Evolutionary conservation across 2,888 invertebrate species (phyloP), one percentile per base, ranked within the genome.

Genomic region (Pantelozetes paolii): DNA sequence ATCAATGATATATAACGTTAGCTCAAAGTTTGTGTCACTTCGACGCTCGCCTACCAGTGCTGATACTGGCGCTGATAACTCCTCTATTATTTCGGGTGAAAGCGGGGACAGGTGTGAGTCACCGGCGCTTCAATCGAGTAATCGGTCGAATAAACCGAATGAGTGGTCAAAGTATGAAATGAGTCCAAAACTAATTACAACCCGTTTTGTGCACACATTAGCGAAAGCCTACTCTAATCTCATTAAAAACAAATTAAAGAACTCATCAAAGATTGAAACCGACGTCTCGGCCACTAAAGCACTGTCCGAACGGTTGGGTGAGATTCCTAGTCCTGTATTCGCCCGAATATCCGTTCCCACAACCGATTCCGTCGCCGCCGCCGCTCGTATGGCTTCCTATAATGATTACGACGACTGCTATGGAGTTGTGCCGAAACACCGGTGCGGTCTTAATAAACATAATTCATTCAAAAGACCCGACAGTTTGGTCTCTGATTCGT

Each of bases 371-470:
- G 73, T n/a, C n/a, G n/a, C 76, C n/a, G 81, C 92, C 78, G 93
- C 93, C 0, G 93, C 92, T 54, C 88, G 93, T 77, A 91, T 94
- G 81, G 94, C 94, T 0, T 81, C 82, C 71, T 81, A 81, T 26
- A 78, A 79, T 57, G 81, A 82, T 64, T 89, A 90, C 0, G 92
- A 93, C 81, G 23, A 64, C 36, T n/a, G 11, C 18, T 93, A 93
- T 79, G 90, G 89, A 0, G 91, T 92, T 81, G 9, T 26, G 9
- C n/a, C 40, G 15, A 69, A 69, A 69, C 69, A 42, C 36, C 23
- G 18, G 26, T n/a, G 42, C 45, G 45, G 28, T 28, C 69, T 69
- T 69, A 42, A 69, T 9, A 69, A 45, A 11, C 92, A 92, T 0
- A 87, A 88, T 71, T 87, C 89, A 23, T 70, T 30, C 57, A 71